Conservation (phyloP, 1,140 invertebrate species). For the Pectinophora gossypiella region DNA sequence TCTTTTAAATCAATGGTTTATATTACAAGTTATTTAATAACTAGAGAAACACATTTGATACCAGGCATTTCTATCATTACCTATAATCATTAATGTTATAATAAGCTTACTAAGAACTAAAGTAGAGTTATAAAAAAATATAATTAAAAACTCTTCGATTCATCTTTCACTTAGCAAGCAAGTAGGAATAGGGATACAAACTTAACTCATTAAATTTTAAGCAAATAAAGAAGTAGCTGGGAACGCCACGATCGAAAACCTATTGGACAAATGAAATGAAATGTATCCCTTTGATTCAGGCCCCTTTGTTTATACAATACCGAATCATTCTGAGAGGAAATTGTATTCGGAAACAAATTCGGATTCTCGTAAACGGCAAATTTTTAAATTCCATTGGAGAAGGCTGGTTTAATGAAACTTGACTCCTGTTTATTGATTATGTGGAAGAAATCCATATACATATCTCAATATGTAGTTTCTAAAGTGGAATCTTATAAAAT, state of each 20-base stretch:
- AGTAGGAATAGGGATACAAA: no score
- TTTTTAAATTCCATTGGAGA: neutral
- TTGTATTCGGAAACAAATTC: neutral
- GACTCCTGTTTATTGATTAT: neutral
- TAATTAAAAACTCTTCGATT: no score
- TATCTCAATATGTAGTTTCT: neutral
- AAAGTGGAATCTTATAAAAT: no score
- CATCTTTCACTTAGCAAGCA: neutral
- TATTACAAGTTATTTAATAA: no score
- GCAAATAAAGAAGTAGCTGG: neutral
- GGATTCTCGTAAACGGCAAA: neutral
- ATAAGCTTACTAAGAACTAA: no score
- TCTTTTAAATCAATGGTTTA: no score
- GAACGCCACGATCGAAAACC: neutral
- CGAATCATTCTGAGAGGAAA: neutral
- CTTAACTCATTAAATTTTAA: slow-evolving; percentile 8
- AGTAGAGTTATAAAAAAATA: no score
- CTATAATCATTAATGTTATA: no score
- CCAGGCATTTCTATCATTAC: no score
- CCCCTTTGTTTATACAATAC: neutral
- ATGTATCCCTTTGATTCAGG: neutral
- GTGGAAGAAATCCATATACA: neutral
- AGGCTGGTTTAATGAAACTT: neutral
- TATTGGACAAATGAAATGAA: neutral
- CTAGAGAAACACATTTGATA: no score